Evolutionary conservation across 2,797 vertebrate species (phyloP), one percentile per base, ranked within the genome.

Genomic region (Florisuga fusca): DNA sequence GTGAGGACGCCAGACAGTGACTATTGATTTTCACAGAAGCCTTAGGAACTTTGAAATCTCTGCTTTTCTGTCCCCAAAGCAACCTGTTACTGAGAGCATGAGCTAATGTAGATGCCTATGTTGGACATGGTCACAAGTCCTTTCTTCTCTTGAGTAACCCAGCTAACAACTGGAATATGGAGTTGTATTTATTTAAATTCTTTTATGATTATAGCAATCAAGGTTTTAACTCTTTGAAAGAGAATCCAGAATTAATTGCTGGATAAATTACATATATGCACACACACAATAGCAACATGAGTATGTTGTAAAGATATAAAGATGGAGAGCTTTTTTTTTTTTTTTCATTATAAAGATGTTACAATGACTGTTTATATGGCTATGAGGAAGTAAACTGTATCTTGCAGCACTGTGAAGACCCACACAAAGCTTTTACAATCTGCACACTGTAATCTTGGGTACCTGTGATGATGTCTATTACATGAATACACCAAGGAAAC

Each of bases 401-500:
- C 15, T 20, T 51, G 18, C n/a, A 88, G 12, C 22, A 26, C 6
- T 46, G 29, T 74, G 62, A 78, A 45, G 17, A 41, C 18, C 12
- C 29, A 29, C 19, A 31, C 13, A 54, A 34, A 77, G 5, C 7
- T 71, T 61, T 73, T 63, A 9, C 3, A 6, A 1, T 71, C 11
- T 4, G 1, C 54, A 12, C 16, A 6, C 23, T 62, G 17, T 76
- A 54, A 54, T 63, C 18, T 4, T 76, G 2, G 8, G 12, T 21
- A 55, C 12, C 23, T 0, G 0, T 18, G 6, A 7, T 72, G 29
- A 73, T 23, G 3, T 27, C 33, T 62, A 7, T 84, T 86, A 61
- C 10, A 86, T 73, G 34, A 63, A 45, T 76, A 38, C 10, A 46
- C 5, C 5, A 22, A 59, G 38, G 13, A 69, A 63, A 57, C 10